A percentile compares a stretch with the other conserved stretches of the same genome.
Evolutionary conservation across 2,797 vertebrate species (phyloP).

Genomic region (Chelmon rostratus): DNA sequence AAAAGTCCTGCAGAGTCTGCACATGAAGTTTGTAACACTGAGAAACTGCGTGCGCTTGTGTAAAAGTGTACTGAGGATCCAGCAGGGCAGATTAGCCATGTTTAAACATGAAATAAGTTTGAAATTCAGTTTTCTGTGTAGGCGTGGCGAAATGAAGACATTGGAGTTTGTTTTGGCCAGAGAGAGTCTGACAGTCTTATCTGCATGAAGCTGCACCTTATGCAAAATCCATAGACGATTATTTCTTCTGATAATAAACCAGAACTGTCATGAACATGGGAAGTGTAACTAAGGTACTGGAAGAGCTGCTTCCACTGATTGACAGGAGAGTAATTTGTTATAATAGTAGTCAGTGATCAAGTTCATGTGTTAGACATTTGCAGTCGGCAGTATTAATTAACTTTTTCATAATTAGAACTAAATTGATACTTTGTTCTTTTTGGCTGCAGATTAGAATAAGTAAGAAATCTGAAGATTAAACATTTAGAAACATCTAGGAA

Average conservation of each 20-base stretch:
- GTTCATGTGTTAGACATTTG: not conserved
- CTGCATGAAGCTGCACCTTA: not conserved
- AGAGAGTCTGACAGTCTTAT: no score
- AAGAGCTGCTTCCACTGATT: not conserved
- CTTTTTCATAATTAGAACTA: not conserved
- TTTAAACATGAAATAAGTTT: not conserved
- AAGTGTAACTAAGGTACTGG: no score
- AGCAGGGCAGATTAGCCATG: not conserved
- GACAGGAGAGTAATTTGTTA: not conserved
- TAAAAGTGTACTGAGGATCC: not conserved
- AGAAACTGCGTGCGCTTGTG: not conserved
- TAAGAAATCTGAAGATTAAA: not conserved
- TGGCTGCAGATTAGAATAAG: not conserved
- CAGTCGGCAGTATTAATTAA: not conserved
- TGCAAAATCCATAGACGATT: conserved; percentile 6
- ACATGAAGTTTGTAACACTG: not conserved
- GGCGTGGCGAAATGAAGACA: no score
- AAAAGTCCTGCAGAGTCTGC: fast-evolving
- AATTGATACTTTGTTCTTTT: not conserved
- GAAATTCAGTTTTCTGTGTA: not conserved
- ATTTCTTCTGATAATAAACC: no score
- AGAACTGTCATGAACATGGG: no score
- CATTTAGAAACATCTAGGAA: not conserved
- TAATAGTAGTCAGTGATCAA: not conserved
- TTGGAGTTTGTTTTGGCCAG: no score